These are phyloP conservation scores for Anagyrus pseudococci DNA, from an alignment of 2,888 invertebrate genomes.

Conservation along the genomic window DNA sequence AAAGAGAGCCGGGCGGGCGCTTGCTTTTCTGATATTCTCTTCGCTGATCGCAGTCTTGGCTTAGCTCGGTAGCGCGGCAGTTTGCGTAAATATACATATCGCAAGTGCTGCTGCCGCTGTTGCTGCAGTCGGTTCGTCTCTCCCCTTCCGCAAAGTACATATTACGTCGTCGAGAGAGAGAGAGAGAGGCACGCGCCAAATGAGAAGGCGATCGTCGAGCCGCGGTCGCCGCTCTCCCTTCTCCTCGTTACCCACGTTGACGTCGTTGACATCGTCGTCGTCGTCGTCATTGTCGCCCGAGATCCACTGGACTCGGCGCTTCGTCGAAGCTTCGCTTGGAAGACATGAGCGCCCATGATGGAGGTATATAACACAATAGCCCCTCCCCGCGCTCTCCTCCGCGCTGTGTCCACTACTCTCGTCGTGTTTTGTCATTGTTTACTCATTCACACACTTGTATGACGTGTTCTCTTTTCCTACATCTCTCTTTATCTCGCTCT, in stretches of 20 bases:
- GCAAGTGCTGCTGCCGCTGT: no score
- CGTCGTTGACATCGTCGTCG: background rate
- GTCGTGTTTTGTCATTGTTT: background rate
- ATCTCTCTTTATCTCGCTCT: no score
- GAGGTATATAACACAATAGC: slow-evolving; percentile 46
- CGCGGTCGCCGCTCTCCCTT: background rate
- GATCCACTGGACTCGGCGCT: background rate
- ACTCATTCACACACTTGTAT: background rate
- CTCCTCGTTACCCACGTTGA: background rate
- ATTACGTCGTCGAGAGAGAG: background rate
- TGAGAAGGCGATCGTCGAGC: slow-evolving; percentile 1
- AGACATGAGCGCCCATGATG: slow-evolving; percentile 53
- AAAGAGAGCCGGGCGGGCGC: no score
- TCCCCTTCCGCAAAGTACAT: no score
- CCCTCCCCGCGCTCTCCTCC: background rate
- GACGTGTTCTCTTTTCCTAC: no score
- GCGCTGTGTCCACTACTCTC: background rate
- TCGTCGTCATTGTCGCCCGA: no score
- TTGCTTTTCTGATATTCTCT: no score
- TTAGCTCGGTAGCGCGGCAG: no score
- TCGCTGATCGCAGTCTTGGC: no score
- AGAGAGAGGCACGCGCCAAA: background rate
- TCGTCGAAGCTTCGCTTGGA: slow-evolving; percentile 33
- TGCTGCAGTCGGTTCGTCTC: no score
- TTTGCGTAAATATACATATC: no score